Base-by-base conservation (phyloP, 2,888 invertebrate species). In the Dasysyrphus albostriatus region DNA sequence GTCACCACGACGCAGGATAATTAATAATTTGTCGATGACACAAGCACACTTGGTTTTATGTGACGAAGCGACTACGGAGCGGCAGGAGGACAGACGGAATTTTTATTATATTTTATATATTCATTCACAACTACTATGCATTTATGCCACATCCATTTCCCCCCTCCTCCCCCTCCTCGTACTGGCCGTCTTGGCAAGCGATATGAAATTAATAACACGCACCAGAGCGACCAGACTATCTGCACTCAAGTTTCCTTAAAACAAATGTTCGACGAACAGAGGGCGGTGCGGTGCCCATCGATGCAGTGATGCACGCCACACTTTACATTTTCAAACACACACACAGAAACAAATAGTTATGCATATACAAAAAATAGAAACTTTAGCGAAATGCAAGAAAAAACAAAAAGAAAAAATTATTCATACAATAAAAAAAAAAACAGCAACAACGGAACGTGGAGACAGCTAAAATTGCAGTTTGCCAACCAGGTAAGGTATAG, bases 1-100 rank as follows among this genome's bases (percentile, higher is more conserved):
- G 87, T 87, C 83, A 83, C 83, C 70, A 78, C 83, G 83, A 75
- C 37, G 72, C 51, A 72, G 47, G 77, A 83, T 75, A 83, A 87
- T 87, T 87, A 83, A 87, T 83, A 87, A 87, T 79, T 87, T 83
- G 82, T 83, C 75, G 74, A 75, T 72, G 74, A 75, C 82, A 87
- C 82, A 73, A 69, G 54, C 61, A 34, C 78, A 82, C 78, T 70
- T 73, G 70, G 32, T 81, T 58, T 81, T 74, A 44, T 78, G 39
- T 73, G 72, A 72, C 65, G 65, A 56, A 32, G 61, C 44, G 32
- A 61, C 61, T 3, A 61, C 42, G 3, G 14, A 5, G 12, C n/a
- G 24, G 24, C 24, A 24, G 24, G 24, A 10, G 42, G 44, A 32
- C 9, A 16, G 63, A 44, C 63, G 61, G 37, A 61, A 58, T 74